Conservation (phyloP, 2,113 vertebrate genomes). For the Engystomops pustulosus region DNA sequence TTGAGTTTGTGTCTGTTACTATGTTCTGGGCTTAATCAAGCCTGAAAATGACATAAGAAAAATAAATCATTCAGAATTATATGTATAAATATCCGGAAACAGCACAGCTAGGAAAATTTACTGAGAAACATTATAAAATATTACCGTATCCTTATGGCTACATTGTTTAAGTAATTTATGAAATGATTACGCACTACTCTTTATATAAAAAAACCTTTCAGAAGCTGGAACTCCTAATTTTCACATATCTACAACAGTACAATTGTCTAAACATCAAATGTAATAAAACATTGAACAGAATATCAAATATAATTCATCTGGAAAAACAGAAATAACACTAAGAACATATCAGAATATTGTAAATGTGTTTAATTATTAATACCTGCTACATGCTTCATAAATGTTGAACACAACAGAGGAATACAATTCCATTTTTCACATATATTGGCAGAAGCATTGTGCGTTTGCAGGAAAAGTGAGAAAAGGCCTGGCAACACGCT, state of each 20-base stretch:
- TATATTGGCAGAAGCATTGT: slow-evolving; percentile 6
- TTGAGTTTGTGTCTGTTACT: not conserved
- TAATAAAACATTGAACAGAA: slow-evolving; percentile 48
- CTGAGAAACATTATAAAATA: slow-evolving; percentile 24
- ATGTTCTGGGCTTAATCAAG: not conserved
- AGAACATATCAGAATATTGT: slow-evolving; percentile 13
- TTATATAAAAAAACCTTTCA: not conserved
- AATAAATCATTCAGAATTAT: slow-evolving; percentile 10
- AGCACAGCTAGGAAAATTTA: not conserved
- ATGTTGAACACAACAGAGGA: slow-evolving; percentile 9
- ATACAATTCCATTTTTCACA: slow-evolving; percentile 18
- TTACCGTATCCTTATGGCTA: not conserved
- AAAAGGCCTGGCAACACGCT: slow-evolving; percentile 1
- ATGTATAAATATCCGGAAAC: not conserved
- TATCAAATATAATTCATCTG: not conserved
- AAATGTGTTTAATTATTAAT: slow-evolving; percentile 49
- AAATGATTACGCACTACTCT: not conserved
- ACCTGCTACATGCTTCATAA: slow-evolving; percentile 21
- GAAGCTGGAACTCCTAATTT: not conserved
- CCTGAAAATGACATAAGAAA: not conserved
- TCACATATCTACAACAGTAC: not conserved
- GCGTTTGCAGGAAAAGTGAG: not conserved
- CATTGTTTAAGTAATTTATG: slow-evolving; percentile 30
- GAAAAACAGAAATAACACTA: no score
- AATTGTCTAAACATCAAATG: not conserved